Evolutionary conservation across 64 coral and sea anemone species (phyloP).

Genomic region (Pachyseris speciosa): DNA sequence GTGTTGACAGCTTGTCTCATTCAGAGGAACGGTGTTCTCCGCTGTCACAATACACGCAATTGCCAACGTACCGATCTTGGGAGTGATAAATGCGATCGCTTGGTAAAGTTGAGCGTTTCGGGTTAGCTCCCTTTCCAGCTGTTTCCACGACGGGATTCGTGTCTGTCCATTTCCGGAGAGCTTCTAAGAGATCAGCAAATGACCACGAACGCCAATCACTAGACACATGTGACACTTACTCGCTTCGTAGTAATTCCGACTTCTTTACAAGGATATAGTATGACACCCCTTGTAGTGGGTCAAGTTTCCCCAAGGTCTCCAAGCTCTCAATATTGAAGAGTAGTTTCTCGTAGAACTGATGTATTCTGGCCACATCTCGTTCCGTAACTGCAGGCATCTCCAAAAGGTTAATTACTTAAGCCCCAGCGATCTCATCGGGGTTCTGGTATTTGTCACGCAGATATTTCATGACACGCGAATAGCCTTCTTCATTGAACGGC

Average conservation of each 20-base stretch:
- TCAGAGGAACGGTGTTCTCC: neutral
- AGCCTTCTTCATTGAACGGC: slow-evolving; percentile 28
- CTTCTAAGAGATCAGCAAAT: slow-evolving; percentile 2
- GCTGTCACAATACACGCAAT: slow-evolving; percentile 45
- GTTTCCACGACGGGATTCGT: no score
- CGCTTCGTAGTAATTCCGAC: slow-evolving; percentile 19
- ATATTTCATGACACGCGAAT: slow-evolving; percentile 9
- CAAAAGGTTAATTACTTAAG: slow-evolving; percentile 36
- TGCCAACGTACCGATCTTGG: neutral
- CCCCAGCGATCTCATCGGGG: slow-evolving; percentile 11
- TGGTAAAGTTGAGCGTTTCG: neutral
- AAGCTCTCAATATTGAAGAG: slow-evolving; percentile 30
- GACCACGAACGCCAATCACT: slow-evolving; percentile 32
- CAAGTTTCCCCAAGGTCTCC: slow-evolving; percentile 35
- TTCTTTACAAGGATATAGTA: slow-evolving; percentile 21
- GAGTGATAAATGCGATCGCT: neutral
- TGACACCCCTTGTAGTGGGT: neutral
- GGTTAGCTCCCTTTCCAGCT: no score
- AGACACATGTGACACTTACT: neutral
- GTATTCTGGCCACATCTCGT: slow-evolving; percentile 23
- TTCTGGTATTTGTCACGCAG: neutral
- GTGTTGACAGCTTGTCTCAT: neutral
- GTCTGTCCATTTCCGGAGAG: slow-evolving; percentile 39
- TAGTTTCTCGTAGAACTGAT: slow-evolving; percentile 38
- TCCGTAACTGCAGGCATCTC: slow-evolving; percentile 19